Percentiles rank a stretch among this genome's conserved stretches.
Conservation (phyloP, 2,888 invertebrate species). For the Acanthoscelides obtectus region DNA sequence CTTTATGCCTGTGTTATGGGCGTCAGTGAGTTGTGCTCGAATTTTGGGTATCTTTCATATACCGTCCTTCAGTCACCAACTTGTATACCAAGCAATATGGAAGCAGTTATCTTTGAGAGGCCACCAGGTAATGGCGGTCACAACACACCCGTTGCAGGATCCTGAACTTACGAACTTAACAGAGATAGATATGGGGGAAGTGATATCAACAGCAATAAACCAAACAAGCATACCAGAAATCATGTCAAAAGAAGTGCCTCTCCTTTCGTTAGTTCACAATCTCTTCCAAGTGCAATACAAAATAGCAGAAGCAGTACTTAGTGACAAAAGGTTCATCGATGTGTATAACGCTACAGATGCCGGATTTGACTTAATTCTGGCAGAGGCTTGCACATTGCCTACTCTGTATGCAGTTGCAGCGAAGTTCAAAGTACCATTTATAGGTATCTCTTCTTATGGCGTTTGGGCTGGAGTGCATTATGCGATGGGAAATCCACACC, state of each 20-base stretch:
- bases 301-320: slow-evolving; percentile 23
- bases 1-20: too few relatives aligned
- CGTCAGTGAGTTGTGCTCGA: slow-evolving; percentile 27
- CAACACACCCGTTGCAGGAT: slow-evolving; percentile 45
- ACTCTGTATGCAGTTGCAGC: slow-evolving; percentile 29
- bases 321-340: slow-evolving; percentile 27
- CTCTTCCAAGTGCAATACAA: slow-evolving; percentile 27
- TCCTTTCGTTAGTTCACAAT: slow-evolving; percentile 25
- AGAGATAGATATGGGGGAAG: too few relatives aligned
- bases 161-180: slow-evolving; percentile 6
- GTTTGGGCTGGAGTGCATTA: slow-evolving; percentile 29
- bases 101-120: slow-evolving; percentile 47
- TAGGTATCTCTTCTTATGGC: slow-evolving; percentile 33
- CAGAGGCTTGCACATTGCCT: slow-evolving; percentile 30
- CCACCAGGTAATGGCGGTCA: slow-evolving; percentile 49
- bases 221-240: too few relatives aligned
- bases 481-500: slow-evolving; percentile 31
- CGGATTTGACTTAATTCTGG: slow-evolving; percentile 33
- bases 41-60: slow-evolving; percentile 47
- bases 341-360: slow-evolving; percentile 25
- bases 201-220: too few relatives aligned
- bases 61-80: slow-evolving; percentile 51
- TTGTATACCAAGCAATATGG: slow-evolving; percentile 47
- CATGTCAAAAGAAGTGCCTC: slow-evolving; percentile 18
- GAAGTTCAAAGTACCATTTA: slow-evolving; percentile 27